These are phyloP conservation scores for Marcusenius ussheri DNA, from an alignment of 2,113 vertebrate species.

Conservation along the genomic window DNA sequence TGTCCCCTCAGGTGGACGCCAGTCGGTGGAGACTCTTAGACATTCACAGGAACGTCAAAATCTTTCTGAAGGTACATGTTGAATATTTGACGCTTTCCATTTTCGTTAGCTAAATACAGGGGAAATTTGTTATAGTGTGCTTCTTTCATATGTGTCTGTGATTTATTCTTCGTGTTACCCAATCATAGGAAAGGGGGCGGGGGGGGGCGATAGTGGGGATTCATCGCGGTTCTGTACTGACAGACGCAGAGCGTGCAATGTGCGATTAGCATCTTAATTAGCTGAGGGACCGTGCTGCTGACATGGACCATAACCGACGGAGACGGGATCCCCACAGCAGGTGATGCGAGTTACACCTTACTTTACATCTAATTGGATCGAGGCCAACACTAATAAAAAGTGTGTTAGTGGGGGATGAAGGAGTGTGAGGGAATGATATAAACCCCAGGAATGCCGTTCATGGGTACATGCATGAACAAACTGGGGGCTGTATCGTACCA, in stretches of 20 bases:
- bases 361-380: not conserved
- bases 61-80: not conserved
- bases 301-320: not conserved
- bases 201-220: not conserved
- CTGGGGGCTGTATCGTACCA: not conserved
- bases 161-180: not conserved
- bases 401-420: not conserved
- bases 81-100: not conserved
- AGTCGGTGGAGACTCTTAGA: not conserved
- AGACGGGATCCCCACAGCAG: not conserved
- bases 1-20: not conserved
- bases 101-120: not conserved
- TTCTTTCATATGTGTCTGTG: not conserved
- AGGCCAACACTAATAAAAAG: not conserved
- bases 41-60: not conserved
- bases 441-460: not conserved
- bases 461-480: not conserved
- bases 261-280: conserved; percentile 8
- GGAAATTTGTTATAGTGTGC: no score
- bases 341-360: conserved; percentile 12
- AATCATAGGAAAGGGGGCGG: not conserved
- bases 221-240: not conserved
- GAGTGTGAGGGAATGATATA: not conserved
- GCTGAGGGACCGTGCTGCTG: not conserved
- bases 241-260: not conserved